These are phyloP conservation scores for Oncorhynchus mykiss DNA, from an alignment of 2,113 vertebrate species.

Conservation along the genomic window DNA sequence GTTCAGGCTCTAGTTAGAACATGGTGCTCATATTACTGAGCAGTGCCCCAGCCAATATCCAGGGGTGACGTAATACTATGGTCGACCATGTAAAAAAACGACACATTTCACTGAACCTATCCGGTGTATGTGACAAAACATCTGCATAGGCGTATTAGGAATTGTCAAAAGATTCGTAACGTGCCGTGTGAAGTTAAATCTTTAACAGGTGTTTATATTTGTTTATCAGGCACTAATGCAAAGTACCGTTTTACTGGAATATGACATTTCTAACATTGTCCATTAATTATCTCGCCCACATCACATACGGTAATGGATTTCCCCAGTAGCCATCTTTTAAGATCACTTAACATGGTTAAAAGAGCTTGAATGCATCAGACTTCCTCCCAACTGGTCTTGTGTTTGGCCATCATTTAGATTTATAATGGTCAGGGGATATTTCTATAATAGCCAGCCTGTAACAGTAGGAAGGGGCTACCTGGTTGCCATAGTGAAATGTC, in stretches of 20 bases:
- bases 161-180: neutral
- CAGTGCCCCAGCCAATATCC: neutral
- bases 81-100: too few species aligned
- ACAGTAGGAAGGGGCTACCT: neutral
- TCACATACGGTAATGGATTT: neutral
- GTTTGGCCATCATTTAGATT: neutral
- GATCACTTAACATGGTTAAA: neutral
- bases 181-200: neutral
- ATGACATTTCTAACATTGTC: neutral
- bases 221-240: conserved; percentile 3
- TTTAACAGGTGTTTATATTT: neutral
- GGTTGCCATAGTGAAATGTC: conserved; percentile 38
- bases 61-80: too few species aligned
- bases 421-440: neutral
- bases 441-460: neutral
- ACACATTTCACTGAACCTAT: too few species aligned
- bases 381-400: neutral
- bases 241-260: neutral
- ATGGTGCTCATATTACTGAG: neutral
- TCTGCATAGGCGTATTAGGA: too few species aligned
- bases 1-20: neutral
- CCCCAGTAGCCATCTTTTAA: neutral
- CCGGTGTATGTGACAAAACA: too few species aligned
- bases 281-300: neutral
- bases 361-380: neutral